Evolutionary conservation across 2,797 vertebrate genomes (phyloP).

Genomic region (Chaetodon trifasciatus): DNA sequence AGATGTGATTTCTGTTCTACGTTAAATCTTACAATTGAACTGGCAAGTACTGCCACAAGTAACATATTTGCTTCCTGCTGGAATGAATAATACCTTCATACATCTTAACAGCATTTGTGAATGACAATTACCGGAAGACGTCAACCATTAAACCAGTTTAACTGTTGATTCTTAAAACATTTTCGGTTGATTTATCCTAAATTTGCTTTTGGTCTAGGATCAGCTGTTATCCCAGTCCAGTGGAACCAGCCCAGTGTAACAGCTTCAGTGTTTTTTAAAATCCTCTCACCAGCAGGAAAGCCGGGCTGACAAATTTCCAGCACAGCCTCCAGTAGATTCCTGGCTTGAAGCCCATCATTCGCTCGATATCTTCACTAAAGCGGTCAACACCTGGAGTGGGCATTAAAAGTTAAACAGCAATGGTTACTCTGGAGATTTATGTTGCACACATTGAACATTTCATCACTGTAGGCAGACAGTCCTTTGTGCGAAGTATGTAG

Average conservation of each 20-base stretch:
- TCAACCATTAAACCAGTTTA: neutral
- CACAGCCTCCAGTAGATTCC: slow-evolving; percentile 99
- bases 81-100: neutral
- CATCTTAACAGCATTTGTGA: neutral
- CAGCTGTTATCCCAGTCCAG: neutral
- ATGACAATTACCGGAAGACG: neutral
- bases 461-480: neutral
- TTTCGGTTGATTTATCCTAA: neutral
- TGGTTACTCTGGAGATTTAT: slow-evolving; percentile 21
- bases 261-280: neutral
- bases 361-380: slow-evolving; percentile 97
- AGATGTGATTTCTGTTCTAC: neutral
- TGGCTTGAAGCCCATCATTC: slow-evolving; percentile 98
- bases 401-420: slow-evolving; percentile 26
- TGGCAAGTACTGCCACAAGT: neutral
- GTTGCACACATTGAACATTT: neutral
- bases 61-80: neutral
- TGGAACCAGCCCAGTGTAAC: neutral
- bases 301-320: slow-evolving; percentile 98
- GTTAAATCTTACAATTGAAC: neutral
- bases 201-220: neutral
- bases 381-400: slow-evolving; percentile 93
- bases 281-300: slow-evolving; percentile 93
- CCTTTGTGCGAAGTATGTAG: slow-evolving; percentile 24
- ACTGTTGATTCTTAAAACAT: neutral